These are phyloP conservation scores for Conus betulinus DNA, from an alignment of 1,140 invertebrate species.

Conservation along the genomic window DNA sequence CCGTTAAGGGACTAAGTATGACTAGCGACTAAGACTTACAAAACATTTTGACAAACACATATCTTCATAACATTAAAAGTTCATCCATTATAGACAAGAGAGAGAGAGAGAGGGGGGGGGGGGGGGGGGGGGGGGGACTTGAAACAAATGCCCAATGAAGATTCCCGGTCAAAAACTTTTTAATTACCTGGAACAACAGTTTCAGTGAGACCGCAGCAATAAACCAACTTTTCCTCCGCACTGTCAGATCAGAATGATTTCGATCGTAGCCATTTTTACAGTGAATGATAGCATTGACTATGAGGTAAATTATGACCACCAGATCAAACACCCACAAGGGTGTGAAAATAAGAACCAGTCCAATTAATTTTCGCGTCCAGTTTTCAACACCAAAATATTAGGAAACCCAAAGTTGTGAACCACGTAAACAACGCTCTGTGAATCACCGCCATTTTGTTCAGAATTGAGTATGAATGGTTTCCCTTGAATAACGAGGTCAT, in stretches of 20 bases:
- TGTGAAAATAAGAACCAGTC: constrained; percentile 97
- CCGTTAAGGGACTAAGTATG: too few relatives aligned
- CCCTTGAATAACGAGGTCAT: constrained; percentile 6
- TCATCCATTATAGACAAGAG: too few relatives aligned
- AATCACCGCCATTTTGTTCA: constrained; percentile 85
- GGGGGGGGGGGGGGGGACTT: too few relatives aligned
- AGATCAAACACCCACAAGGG: constrained; percentile 94
- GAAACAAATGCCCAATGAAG: too few relatives aligned
- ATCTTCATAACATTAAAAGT: too few relatives aligned
- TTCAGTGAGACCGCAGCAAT: constrained; percentile 86
- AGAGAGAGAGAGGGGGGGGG: constrained; percentile 1
- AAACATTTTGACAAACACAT: too few relatives aligned
- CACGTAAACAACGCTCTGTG: constrained; percentile 94
- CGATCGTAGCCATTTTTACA: constrained; percentile 86
- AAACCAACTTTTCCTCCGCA: constrained; percentile 85
- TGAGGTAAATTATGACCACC: constrained; percentile 88
- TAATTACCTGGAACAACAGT: constrained; percentile 81
- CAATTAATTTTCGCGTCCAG: constrained; percentile 90
- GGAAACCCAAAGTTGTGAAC: constrained; percentile 92
- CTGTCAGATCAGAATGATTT: constrained; percentile 76
- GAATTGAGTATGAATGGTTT: constrained; percentile 13
- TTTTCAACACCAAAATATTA: constrained; percentile 87
- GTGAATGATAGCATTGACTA: constrained; percentile 90
- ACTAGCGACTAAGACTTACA: too few relatives aligned
- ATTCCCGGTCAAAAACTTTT: too few relatives aligned